These are phyloP conservation scores for Aphis gossypii DNA, from an alignment of 1,140 invertebrate species.

Conservation along the genomic window DNA sequence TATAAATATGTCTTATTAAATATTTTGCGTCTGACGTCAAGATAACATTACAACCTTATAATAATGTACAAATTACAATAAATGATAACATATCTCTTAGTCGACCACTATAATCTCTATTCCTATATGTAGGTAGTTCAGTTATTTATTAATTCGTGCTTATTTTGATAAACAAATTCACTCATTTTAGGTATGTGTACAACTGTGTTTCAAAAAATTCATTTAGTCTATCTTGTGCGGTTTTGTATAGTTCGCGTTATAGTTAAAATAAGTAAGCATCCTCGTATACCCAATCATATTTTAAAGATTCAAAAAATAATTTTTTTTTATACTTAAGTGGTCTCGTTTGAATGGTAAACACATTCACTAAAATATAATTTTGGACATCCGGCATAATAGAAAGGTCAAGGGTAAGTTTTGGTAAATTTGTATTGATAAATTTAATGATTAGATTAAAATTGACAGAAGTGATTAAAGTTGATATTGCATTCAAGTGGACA, in stretches of 20 bases:
- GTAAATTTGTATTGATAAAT: not conserved
- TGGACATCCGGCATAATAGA: not conserved
- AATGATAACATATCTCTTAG: slow-evolving; percentile 35
- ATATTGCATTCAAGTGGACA: slow-evolving; percentile 14
- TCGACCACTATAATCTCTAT: not conserved
- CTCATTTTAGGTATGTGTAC: slow-evolving; percentile 20
- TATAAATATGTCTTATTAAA: slow-evolving; percentile 19
- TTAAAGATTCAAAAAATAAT: not conserved
- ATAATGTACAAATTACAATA: not conserved
- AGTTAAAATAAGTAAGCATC: not conserved
- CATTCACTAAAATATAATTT: not conserved
- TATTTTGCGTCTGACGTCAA: not conserved
- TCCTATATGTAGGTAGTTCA: slow-evolving; percentile 15
- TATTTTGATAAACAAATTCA: slow-evolving; percentile 46
- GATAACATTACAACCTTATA: slow-evolving; percentile 35
- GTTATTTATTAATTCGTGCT: slow-evolving; percentile 49
- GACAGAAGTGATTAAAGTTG: not conserved
- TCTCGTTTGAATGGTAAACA: not conserved
- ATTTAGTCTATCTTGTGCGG: slow-evolving; percentile 24
- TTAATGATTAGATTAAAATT: slow-evolving; percentile 12
- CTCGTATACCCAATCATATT: not conserved
- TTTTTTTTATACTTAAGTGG: not conserved
- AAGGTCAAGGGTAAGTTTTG: slow-evolving; percentile 12
- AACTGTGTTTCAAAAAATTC: not conserved
- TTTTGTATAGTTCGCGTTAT: not conserved